Conservation (phyloP, 2,113 vertebrate species). For the Cavia aperea region DNA sequence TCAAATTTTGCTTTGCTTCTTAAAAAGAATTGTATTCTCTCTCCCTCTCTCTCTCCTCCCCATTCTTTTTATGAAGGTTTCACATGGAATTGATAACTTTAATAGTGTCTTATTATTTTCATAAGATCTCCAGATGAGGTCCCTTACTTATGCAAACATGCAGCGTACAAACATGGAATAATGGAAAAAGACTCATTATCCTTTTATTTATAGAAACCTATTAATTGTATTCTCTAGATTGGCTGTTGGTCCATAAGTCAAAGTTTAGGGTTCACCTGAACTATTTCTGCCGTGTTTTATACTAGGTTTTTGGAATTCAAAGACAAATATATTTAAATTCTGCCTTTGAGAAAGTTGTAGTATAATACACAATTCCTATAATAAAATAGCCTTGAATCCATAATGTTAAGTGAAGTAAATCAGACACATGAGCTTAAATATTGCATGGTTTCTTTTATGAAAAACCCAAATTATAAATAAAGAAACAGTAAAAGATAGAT, state of each 20-base stretch:
- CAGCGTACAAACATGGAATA: background rate
- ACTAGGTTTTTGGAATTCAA: background rate
- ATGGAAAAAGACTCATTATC: background rate
- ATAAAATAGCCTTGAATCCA: background rate
- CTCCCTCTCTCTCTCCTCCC: fast-evolving
- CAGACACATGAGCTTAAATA: background rate
- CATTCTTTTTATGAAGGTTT: background rate
- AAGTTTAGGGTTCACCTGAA: background rate
- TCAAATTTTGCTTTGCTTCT: background rate
- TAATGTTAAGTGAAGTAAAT: background rate
- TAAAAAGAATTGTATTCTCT: background rate
- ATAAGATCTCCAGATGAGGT: background rate
- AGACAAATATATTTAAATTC: background rate
- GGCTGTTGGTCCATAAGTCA: background rate
- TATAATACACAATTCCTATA: background rate
- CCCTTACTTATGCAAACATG: background rate
- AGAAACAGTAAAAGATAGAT: background rate
- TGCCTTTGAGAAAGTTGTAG: background rate
- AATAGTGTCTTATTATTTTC: background rate
- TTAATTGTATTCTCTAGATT: background rate
- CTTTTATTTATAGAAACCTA: conserved; percentile 31
- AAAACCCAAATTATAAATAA: background rate
- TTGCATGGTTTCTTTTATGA: background rate
- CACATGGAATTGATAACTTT: background rate
- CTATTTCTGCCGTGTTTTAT: conserved; percentile 3